phyloP scores from a whole-genome alignment of 2,888 invertebrate species.

The Tridacna crocea region DNA sequence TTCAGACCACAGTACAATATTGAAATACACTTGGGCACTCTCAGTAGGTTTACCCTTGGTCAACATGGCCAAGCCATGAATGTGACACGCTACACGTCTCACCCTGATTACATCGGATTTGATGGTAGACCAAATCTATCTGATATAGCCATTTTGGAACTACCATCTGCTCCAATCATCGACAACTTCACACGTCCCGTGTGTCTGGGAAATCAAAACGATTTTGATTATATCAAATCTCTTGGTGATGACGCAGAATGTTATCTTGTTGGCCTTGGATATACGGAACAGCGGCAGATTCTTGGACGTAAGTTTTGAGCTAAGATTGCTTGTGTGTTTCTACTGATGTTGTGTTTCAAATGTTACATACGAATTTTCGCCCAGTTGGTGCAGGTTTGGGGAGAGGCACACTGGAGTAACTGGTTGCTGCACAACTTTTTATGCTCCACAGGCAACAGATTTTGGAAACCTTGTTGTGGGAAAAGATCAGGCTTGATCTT shows the following conservation, averaged over 20 bases:
- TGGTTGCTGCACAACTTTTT: too few species aligned
- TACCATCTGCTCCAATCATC: conserved; percentile 3
- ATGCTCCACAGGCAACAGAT: too few species aligned
- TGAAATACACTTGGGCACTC: neutral
- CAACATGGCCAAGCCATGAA: neutral
- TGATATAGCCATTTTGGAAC: conserved; percentile 14
- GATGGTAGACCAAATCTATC: neutral
- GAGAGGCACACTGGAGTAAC: too few species aligned
- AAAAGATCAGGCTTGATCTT: too few species aligned
- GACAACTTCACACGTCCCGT: conserved; percentile 25
- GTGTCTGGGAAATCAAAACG: conserved; percentile 8
- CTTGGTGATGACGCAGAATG: conserved; percentile 11
- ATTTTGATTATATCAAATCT: conserved; percentile 4
- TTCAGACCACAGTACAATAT: neutral
- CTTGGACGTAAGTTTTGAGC: neutral
- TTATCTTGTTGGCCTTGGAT: conserved; percentile 9
- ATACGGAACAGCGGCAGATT: neutral
- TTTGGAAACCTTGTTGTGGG: too few species aligned
- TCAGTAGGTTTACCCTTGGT: neutral
- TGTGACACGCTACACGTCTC: neutral
- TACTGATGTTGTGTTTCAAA: too few species aligned
- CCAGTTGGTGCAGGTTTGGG: too few species aligned
- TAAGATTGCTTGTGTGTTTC: neutral
- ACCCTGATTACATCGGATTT: conserved; percentile 12
- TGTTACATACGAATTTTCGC: too few species aligned